A percentile compares a stretch with the other conserved stretches of the same genome.
These are phyloP conservation scores for Akabosia matsudoensis DNA, from an alignment of 1,140 invertebrate species.

Conservation along the genomic window DNA sequence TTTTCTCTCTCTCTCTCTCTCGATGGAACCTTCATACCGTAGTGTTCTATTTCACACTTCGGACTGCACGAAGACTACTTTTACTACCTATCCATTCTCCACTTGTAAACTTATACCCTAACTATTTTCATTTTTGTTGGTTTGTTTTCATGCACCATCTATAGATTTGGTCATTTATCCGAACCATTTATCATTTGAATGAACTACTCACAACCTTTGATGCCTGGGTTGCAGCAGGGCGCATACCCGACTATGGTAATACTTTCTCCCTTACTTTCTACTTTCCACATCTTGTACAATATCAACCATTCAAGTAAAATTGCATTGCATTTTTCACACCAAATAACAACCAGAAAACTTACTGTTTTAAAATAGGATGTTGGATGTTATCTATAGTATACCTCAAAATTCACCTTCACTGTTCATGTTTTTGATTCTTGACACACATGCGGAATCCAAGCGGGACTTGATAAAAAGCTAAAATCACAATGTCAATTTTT, in stretches of 20 bases:
- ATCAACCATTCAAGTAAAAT: too few species aligned
- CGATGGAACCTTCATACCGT: neutral
- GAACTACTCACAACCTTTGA: slow-evolving; percentile 41
- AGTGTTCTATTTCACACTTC: slow-evolving; percentile 16
- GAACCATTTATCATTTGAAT: slow-evolving; percentile 42
- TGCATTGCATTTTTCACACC: too few species aligned
- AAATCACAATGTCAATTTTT: neutral
- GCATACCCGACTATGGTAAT: slow-evolving; percentile 39
- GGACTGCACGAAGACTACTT: neutral
- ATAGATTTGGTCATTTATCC: slow-evolving; percentile 39
- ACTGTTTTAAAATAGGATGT: too few species aligned
- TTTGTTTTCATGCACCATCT: slow-evolving; percentile 6
- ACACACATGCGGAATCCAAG: neutral
- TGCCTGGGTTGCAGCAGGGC: slow-evolving; percentile 36
- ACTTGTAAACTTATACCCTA: slow-evolving; percentile 1
- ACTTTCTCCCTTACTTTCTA: neutral
- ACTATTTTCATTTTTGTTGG: neutral
- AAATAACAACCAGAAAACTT: too few species aligned
- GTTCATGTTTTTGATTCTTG: too few species aligned
- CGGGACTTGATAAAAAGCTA: neutral
- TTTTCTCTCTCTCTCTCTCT: slow-evolving; percentile 18
- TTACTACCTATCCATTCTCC: neutral
- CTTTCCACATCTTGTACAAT: too few species aligned
- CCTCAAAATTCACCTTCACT: too few species aligned
- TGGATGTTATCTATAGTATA: too few species aligned